Percentiles rank a stretch among this genome's conserved stretches.
phyloP scores from a whole-genome alignment of 2,113 vertebrate species.

The Hoplias malabaricus region DNA sequence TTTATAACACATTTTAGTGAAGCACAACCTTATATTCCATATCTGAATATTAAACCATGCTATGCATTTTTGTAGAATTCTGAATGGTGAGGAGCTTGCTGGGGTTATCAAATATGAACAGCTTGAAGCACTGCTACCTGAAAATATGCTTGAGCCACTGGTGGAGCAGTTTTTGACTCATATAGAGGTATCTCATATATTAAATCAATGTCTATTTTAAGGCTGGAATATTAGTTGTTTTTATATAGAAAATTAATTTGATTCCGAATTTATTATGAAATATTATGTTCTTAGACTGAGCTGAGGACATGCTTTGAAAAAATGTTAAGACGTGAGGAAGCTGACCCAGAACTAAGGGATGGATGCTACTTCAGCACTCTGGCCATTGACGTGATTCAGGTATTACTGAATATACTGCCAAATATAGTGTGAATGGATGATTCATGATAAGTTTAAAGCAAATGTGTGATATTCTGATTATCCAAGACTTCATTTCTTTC shows the following conservation, averaged over 20 bases:
- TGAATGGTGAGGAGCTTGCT: slow-evolving; percentile 67
- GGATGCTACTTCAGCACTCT: slow-evolving; percentile 76
- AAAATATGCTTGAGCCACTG: slow-evolving; percentile 63
- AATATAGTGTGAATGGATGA: background rate
- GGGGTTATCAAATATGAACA: slow-evolving; percentile 63
- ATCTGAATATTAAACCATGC: background rate
- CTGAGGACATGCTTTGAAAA: slow-evolving; percentile 59
- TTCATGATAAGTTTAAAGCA: background rate
- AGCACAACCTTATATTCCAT: background rate
- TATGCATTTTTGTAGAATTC: slow-evolving; percentile 72
- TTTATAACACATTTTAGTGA: background rate
- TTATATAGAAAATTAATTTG: too few species aligned
- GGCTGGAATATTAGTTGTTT: too few species aligned
- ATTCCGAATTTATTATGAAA: too few species aligned
- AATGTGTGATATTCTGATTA: background rate
- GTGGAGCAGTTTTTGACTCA: slow-evolving; percentile 75
- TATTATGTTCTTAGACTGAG: slow-evolving; percentile 45
- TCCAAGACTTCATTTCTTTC: background rate
- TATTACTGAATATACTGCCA: slow-evolving; percentile 53
- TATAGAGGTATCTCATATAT: slow-evolving; percentile 78
- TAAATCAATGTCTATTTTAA: background rate
- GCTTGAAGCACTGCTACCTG: slow-evolving; percentile 78
- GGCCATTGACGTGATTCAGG: slow-evolving; percentile 86
- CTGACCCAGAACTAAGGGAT: slow-evolving; percentile 69
- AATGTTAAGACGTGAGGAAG: slow-evolving; percentile 70